Conservation (phyloP, 2,888 invertebrate species). For the Prosapia bicincta region DNA sequence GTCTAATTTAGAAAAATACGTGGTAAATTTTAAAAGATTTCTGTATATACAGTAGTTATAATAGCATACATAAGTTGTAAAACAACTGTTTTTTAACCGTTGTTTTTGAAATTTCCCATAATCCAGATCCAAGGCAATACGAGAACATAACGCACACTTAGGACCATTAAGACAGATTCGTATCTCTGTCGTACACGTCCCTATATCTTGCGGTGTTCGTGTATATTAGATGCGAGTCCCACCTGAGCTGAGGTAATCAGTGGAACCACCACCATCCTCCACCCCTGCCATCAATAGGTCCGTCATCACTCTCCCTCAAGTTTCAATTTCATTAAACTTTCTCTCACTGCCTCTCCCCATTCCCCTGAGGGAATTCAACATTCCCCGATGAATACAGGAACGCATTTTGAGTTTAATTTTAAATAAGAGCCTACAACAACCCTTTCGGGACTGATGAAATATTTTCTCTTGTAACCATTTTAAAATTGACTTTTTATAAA, state of each 20-base stretch:
- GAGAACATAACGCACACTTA: no score
- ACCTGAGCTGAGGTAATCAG: slow-evolving; percentile 6
- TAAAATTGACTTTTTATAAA: slow-evolving; percentile 22
- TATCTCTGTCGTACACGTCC: neutral
- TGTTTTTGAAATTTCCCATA: no score
- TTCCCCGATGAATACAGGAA: neutral
- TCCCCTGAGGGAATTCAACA: neutral
- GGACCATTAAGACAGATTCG: neutral
- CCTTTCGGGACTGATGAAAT: slow-evolving; percentile 21
- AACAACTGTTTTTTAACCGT: no score
- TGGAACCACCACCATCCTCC: neutral
- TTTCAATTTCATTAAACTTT: slow-evolving; percentile 1
- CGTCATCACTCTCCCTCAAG: neutral
- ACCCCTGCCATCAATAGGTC: slow-evolving; percentile 11
- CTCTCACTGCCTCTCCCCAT: neutral
- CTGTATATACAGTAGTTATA: no score
- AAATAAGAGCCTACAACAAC: slow-evolving; percentile 19
- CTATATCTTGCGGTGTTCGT: neutral
- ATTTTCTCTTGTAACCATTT: slow-evolving; percentile 19
- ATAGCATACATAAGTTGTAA: no score
- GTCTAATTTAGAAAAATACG: no score
- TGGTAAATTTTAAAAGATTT: no score
- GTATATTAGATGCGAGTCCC: slow-evolving; percentile 13
- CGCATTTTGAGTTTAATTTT: slow-evolving; percentile 16
- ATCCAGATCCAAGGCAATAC: no score